These are phyloP conservation scores for Escarpia spicata DNA, from an alignment of 2,888 invertebrate species.

Conservation along the genomic window DNA sequence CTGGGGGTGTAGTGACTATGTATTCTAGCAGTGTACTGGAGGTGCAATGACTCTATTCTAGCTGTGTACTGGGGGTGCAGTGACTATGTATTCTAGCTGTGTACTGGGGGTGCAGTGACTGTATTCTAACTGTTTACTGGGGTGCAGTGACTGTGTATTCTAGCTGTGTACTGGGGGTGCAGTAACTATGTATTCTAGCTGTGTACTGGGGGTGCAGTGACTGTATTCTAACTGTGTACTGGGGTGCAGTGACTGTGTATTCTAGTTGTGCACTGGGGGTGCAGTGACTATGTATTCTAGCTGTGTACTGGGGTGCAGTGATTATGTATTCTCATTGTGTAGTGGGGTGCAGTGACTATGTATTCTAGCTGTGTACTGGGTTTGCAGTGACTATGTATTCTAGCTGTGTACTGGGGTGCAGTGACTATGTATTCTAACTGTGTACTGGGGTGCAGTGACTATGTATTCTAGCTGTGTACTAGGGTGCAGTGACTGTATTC, in stretches of 20 bases:
- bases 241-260: not conserved
- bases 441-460: not conserved
- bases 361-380: not conserved
- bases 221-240: not conserved
- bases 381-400: not conserved
- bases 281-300: not conserved
- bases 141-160: not conserved
- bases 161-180: not conserved
- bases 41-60: not conserved
- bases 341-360: not conserved
- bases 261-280: not conserved
- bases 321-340: not conserved
- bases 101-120: not conserved
- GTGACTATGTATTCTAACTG: not conserved
- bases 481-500: slow-evolving; percentile 4
- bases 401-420: not conserved
- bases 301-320: not conserved
- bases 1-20: not conserved
- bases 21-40: not conserved
- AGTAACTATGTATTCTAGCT: not conserved
- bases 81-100: not conserved
- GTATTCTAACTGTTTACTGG: not conserved
- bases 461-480: not conserved
- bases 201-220: not conserved
- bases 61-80: slow-evolving; percentile 2